phyloP scores from a whole-genome alignment of 2,888 invertebrate species.

The Choristoneura rosaceana region DNA sequence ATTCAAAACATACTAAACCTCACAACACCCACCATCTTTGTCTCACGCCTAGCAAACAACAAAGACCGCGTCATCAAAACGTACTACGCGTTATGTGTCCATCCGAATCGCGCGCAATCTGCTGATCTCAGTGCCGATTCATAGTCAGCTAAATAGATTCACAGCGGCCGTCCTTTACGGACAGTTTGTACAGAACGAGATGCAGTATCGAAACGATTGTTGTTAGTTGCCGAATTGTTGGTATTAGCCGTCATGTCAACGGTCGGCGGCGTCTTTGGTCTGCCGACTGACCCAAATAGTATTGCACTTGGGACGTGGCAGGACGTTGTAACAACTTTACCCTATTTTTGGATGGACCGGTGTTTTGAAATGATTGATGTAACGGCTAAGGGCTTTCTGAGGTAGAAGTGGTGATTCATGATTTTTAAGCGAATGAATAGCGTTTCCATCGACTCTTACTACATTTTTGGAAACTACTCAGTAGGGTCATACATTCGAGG shows the following conservation, averaged over 20 bases:
- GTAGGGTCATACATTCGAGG: no score
- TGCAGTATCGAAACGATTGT: conserved; percentile 4
- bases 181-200: conserved; percentile 8
- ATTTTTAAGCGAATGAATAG: neutral
- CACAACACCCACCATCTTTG: conserved; percentile 22
- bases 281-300: conserved; percentile 66
- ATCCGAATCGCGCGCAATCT: conserved; percentile 4
- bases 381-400: conserved; percentile 9
- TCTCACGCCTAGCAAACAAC: conserved; percentile 7
- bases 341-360: conserved; percentile 50
- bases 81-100: neutral
- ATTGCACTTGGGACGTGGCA: conserved; percentile 56
- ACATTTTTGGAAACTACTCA: no score
- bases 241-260: conserved; percentile 52
- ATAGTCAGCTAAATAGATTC: neutral
- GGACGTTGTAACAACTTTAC: conserved; percentile 60
- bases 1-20: neutral
- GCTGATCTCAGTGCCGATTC: conserved; percentile 11
- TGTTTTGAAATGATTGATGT: conserved; percentile 26
- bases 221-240: conserved; percentile 3
- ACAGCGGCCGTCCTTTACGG: conserved; percentile 21
- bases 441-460: no score
- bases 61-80: conserved; percentile 23
- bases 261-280: conserved; percentile 71
- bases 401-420: neutral